phyloP scores from a whole-genome alignment of 2,888 invertebrate species.

The Scaptomyza caliginosa region DNA sequence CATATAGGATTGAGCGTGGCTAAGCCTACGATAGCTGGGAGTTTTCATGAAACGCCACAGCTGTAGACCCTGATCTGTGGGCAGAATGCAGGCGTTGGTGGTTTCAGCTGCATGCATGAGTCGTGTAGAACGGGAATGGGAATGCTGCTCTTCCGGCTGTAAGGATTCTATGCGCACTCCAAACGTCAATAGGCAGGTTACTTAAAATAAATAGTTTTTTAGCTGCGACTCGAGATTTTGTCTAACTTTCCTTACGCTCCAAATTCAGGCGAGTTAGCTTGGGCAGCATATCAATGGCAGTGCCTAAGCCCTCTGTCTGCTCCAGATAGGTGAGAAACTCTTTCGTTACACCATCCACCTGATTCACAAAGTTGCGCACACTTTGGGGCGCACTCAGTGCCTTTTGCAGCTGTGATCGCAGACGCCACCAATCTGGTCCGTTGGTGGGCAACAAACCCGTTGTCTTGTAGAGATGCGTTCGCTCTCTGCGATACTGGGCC shows the following conservation, averaged over 20 bases:
- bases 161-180: conserved; percentile 89
- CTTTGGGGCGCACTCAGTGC: conserved; percentile 90
- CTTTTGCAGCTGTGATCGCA: conserved; percentile 92
- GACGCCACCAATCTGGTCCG: conserved; percentile 92
- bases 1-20: conserved; percentile 88
- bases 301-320: conserved; percentile 60
- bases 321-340: conserved; percentile 87
- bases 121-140: conserved; percentile 87
- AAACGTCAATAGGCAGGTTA: conserved; percentile 90
- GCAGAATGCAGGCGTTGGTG: conserved; percentile 87
- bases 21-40: conserved; percentile 88
- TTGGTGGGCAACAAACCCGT: conserved; percentile 94
- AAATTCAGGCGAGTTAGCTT: conserved; percentile 88
- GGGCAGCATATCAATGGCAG: conserved; percentile 87
- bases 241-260: conserved; percentile 87
- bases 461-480: conserved; percentile 90
- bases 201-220: conserved; percentile 83
- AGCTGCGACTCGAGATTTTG: background rate
- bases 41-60: conserved; percentile 90
- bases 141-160: conserved; percentile 85
- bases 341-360: conserved; percentile 87
- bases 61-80: conserved; percentile 83
- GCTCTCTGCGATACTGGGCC: conserved; percentile 89
- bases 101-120: conserved; percentile 89
- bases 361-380: conserved; percentile 88